A percentile compares a stretch with the other conserved stretches of the same genome.
phyloP scores from a whole-genome alignment of 2,888 invertebrate genomes.

The Orgyia antiqua region DNA sequence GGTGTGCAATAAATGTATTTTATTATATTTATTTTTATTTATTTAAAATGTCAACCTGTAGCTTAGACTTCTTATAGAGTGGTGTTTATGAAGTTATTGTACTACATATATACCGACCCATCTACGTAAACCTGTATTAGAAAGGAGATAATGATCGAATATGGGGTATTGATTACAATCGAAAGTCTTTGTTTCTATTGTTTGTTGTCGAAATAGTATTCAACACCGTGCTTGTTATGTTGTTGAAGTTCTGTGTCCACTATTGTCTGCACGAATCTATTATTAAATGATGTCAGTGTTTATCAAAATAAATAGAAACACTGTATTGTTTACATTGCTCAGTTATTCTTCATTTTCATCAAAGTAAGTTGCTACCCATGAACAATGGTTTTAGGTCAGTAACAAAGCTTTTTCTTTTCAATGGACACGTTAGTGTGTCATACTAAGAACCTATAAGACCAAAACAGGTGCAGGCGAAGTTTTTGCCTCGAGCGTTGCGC shows the following conservation, averaged over 20 bases:
- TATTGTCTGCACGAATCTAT: background rate
- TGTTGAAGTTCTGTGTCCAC: background rate
- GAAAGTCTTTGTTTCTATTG: slow-evolving; percentile 30
- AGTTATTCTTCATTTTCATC: slow-evolving; percentile 19
- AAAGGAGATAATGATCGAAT: slow-evolving; percentile 29
- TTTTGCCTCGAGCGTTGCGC: slow-evolving; percentile 55
- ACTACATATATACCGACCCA: no score
- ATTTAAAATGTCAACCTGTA: no score
- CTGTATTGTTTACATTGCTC: slow-evolving; percentile 11
- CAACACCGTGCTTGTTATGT: slow-evolving; percentile 3
- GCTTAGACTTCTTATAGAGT: no score
- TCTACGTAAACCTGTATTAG: slow-evolving; percentile 30
- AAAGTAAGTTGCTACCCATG: slow-evolving; percentile 15
- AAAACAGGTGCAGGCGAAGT: slow-evolving; percentile 52
- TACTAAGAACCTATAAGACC: slow-evolving; percentile 38
- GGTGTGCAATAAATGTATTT: no score
- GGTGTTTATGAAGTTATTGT: no score
- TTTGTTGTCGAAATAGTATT: slow-evolving; percentile 17
- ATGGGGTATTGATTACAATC: slow-evolving; percentile 29
- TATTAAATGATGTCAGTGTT: background rate
- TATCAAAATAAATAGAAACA: background rate
- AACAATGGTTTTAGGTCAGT: slow-evolving; percentile 40
- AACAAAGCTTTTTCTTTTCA: slow-evolving; percentile 44
- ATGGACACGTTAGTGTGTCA: slow-evolving; percentile 33
- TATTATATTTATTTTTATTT: slow-evolving; percentile 15